Percentiles rank a stretch among this genome's conserved stretches.
Conservation (phyloP, 2,888 invertebrate species). For the Drosophila multiciliata region DNA sequence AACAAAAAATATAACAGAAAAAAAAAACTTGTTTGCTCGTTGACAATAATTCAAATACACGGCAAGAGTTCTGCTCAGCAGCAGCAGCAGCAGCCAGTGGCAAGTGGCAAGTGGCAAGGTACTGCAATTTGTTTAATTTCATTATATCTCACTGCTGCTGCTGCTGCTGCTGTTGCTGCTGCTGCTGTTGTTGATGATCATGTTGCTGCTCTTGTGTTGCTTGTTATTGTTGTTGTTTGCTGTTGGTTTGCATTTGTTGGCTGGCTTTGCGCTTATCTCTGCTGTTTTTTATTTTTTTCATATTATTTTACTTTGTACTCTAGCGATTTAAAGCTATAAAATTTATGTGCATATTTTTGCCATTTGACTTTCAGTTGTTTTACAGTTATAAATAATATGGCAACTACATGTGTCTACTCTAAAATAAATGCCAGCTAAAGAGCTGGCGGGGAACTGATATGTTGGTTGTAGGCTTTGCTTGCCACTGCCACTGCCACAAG, state of each 20-base stretch:
- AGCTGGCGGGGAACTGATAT: conserved; percentile 39
- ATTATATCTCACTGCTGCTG: conserved; percentile 45
- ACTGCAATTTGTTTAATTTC: conserved; percentile 72
- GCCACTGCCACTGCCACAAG: conserved; percentile 12
- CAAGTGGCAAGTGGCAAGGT: conserved; percentile 47
- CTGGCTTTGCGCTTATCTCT: conserved; percentile 63
- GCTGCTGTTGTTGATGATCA: conserved; percentile 25
- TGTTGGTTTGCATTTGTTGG: conserved; percentile 9
- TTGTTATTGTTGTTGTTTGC: conserved; percentile 18
- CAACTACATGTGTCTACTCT: conserved; percentile 13
- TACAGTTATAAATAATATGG: conserved; percentile 7
- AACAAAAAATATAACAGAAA: not conserved
- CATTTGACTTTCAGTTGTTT: conserved; percentile 63
- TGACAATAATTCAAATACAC: conserved; percentile 64
- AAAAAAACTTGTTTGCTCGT: conserved; percentile 57
- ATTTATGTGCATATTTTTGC: conserved; percentile 78
- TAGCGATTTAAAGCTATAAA: conserved; percentile 36
- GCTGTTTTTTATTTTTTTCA: not conserved
- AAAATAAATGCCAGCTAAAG: conserved; percentile 54
- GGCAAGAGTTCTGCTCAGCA: conserved; percentile 18
- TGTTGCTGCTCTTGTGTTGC: conserved; percentile 6
- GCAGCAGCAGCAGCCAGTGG: conserved; percentile 6
- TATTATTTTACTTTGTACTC: conserved; percentile 6
- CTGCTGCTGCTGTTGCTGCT: conserved; percentile 23
- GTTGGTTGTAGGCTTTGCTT: conserved; percentile 9